Base-by-base conservation (phyloP, 2,113 vertebrate species). In the Chitala chitala region DNA sequence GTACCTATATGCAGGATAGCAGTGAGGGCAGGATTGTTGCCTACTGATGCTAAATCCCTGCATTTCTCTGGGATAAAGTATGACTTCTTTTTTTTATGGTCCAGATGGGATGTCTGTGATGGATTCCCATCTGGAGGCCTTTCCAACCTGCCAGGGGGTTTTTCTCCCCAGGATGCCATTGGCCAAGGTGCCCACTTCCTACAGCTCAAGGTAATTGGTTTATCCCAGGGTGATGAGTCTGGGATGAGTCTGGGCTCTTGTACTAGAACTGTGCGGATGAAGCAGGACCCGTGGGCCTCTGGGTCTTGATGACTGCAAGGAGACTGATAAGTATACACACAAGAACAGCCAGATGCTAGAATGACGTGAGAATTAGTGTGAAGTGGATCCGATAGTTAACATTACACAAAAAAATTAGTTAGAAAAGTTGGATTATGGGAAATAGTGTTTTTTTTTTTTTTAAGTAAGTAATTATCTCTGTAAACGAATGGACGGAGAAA, bases 81-180 rank as follows among this genome's bases (percentile, higher is more conserved):
- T 46, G 22, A 59, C 46, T 26, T 40, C 29, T 7, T 20, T 50
- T 2, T 40, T 22, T 68, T 8, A 7, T 31, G 75, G 68, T 58
- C 69, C 72, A 87, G 84, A 40, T 87, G 77, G 82, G 56, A 84
- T 66, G 12, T 56, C 74, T 84, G 71, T 78, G 74, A 79, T 24
- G 68, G 69, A 75, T 78, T 86, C 71, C 77, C 78, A 64, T 10
- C 72, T 9, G 78, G 79, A 29, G 69, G 80, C 29, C 48, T 20
- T 6, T 36, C 4, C 17, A 77, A 17, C 22, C 73, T 72, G 36
- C 56, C 78, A 44, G 53, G 55, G 3, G 69, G 24, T 24, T 59
- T 74, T 44, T 50, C 79, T n/a, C 66, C 46, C 3, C 78, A 82
- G 70, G 76, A 82, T 76, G 79, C 73, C 33, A 48, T 82, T 54